phyloP scores from a whole-genome alignment of 2,888 invertebrate genomes.

The Thymelicus sylvestris region DNA sequence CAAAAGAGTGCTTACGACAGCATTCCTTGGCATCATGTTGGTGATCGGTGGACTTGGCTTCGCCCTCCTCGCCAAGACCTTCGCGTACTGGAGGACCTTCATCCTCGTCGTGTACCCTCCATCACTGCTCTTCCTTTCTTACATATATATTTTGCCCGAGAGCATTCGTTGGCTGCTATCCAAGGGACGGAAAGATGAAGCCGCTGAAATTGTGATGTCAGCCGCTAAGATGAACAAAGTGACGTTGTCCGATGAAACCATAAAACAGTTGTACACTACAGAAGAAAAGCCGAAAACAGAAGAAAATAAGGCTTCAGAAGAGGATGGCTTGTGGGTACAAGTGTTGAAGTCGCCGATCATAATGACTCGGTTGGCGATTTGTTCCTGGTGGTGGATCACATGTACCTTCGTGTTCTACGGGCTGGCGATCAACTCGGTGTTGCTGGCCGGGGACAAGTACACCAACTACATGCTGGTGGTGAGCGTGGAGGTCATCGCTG shows the following conservation, averaged over 20 bases:
- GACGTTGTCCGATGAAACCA: slow-evolving; percentile 71
- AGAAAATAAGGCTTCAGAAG: slow-evolving; percentile 54
- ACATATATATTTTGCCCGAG: slow-evolving; percentile 90
- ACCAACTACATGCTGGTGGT: slow-evolving; percentile 90
- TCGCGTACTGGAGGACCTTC: slow-evolving; percentile 89
- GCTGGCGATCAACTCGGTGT: slow-evolving; percentile 90
- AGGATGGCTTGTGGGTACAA: slow-evolving; percentile 64
- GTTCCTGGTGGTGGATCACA: slow-evolving; percentile 89
- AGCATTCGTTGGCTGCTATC: slow-evolving; percentile 91
- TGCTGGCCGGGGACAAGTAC: slow-evolving; percentile 90
- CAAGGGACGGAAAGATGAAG: slow-evolving; percentile 87
- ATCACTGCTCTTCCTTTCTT: slow-evolving; percentile 86
- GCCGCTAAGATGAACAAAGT: slow-evolving; percentile 87
- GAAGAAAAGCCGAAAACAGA: slow-evolving; percentile 66
- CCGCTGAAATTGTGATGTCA: slow-evolving; percentile 85
- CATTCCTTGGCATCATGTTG: slow-evolving; percentile 77
- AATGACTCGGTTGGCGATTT: slow-evolving; percentile 70
- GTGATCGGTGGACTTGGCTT: slow-evolving; percentile 89
- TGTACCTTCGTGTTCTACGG: slow-evolving; percentile 93
- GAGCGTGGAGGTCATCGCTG: slow-evolving; percentile 89
- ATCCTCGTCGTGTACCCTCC: slow-evolving; percentile 89
- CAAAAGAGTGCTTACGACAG: slow-evolving; percentile 72
- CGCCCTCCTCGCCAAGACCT: slow-evolving; percentile 88
- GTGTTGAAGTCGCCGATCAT: slow-evolving; percentile 72
- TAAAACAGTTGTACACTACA: slow-evolving; percentile 64